These are phyloP conservation scores for Unio delphinus DNA, from an alignment of 2,888 invertebrate species.

Conservation along the genomic window DNA sequence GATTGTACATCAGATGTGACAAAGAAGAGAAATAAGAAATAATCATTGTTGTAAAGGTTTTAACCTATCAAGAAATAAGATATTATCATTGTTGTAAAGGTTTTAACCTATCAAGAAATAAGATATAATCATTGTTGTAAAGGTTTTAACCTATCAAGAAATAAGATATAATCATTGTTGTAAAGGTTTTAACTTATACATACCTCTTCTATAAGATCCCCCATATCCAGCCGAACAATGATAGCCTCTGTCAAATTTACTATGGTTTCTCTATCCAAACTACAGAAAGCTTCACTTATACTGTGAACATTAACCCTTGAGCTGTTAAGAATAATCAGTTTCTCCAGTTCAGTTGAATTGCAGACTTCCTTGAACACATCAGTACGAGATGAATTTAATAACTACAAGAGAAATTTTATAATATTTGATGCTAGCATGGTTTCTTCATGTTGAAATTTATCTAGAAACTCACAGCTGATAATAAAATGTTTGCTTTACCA, in stretches of 20 bases:
- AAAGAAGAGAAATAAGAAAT: no score
- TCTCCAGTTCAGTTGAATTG: constrained; percentile 25
- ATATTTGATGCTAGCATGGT: not conserved
- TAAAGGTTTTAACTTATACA: constrained; percentile 1
- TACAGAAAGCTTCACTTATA: constrained; percentile 53
- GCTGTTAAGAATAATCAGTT: constrained; percentile 14
- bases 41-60: no score
- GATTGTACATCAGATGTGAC: no score
- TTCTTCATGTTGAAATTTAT: not conserved
- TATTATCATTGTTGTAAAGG: no score
- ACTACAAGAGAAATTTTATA: constrained; percentile 16
- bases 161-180: no score
- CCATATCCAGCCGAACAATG: constrained; percentile 49
- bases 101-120: no score
- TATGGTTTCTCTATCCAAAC: constrained; percentile 30
- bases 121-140: no score
- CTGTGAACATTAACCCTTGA: constrained; percentile 6
- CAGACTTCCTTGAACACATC: constrained; percentile 29
- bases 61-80: no score
- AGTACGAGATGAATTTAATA: constrained; percentile 25
- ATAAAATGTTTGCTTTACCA: not conserved
- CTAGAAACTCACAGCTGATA: not conserved
- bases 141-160: no score
- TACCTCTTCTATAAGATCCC: constrained; percentile 58
- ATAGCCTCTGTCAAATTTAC: constrained; percentile 40